Evolutionary conservation across 2,797 vertebrate species (phyloP).

Genomic region (Melanotaenia boesemani): DNA sequence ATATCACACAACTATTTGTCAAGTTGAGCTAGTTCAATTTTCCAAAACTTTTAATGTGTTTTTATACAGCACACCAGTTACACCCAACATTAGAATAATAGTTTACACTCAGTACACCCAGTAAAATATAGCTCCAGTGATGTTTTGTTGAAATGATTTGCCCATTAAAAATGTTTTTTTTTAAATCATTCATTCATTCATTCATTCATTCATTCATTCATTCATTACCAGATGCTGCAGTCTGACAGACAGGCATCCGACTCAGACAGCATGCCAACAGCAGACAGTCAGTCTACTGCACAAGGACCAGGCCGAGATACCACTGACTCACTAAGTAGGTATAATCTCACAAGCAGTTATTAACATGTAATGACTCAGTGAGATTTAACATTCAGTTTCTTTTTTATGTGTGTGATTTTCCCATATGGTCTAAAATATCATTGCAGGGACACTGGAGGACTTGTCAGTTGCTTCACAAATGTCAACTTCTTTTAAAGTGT

Average conservation of each 20-base stretch:
- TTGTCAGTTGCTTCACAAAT: not conserved
- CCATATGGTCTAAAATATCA: not conserved
- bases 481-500: not conserved
- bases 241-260: conserved; percentile 92
- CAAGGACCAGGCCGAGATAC: conserved; percentile 60
- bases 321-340: conserved; percentile 74
- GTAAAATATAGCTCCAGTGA: not conserved
- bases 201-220: not conserved
- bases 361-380: not conserved
- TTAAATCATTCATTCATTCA: not conserved
- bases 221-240: conserved; percentile 83
- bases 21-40: conserved; percentile 35
- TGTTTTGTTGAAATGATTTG: not conserved
- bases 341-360: not conserved
- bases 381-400: not conserved
- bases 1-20: conserved; percentile 58
- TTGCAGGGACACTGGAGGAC: not conserved
- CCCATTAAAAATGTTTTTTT: conserved; percentile 3
- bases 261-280: conserved; percentile 87
- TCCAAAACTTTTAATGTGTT: conserved; percentile 31
- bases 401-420: not conserved
- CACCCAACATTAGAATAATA: conserved; percentile 17
- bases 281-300: conserved; percentile 74
- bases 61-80: conserved; percentile 29
- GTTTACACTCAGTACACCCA: conserved; percentile 18